Base-by-base conservation (phyloP, 2,113 vertebrate genomes). In the Scytalopus superciliaris region DNA sequence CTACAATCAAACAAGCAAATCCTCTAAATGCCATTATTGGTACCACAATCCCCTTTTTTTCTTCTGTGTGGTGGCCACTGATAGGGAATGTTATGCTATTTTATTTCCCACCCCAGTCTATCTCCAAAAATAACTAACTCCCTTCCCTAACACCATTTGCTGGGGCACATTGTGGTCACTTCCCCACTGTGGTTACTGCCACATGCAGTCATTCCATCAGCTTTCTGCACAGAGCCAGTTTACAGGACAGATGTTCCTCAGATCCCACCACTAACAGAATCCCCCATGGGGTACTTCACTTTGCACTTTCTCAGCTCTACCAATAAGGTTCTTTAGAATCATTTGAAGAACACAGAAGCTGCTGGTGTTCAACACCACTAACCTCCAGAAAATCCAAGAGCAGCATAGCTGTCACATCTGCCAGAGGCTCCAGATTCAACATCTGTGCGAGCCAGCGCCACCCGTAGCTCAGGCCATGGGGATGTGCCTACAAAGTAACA, bases 391-490 rank as follows among this genome's bases (percentile, higher is more conserved):
- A 99, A 97, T 99, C 99, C 42, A 98, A 99, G 7, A 99, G 98
- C 50, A 99, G 97, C 0, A 99, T 99, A 1, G 99, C 99, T 3
- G 99, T 99, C 96, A 99, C 97, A 70, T 99, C 99, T 9, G 98
- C 98, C 79, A 99, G 86, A 14, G 99, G 99, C 89, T 99, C 99
- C 98, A 99, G 98, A 97, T 99, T 99, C 73, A 99, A 90, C 93
- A 99, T 98, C 95, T 99, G 99, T 9, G 99, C 98, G 78, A 99
- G 91, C 99, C 99, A 99, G 8, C 98, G 98, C 99, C 99, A 99
- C 31, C 99, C 99, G 9, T 99, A 97, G 95, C 97, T 98, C 90
- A 99, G 94, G 11, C 99, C 99, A 18, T 99, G 99, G 84, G 98
- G 98, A 81, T 98, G 98, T 11, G 68, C 4, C 99, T 99, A 53